These are phyloP conservation scores for Drepana falcataria DNA, from an alignment of 2,888 invertebrate species.

Conservation along the genomic window DNA sequence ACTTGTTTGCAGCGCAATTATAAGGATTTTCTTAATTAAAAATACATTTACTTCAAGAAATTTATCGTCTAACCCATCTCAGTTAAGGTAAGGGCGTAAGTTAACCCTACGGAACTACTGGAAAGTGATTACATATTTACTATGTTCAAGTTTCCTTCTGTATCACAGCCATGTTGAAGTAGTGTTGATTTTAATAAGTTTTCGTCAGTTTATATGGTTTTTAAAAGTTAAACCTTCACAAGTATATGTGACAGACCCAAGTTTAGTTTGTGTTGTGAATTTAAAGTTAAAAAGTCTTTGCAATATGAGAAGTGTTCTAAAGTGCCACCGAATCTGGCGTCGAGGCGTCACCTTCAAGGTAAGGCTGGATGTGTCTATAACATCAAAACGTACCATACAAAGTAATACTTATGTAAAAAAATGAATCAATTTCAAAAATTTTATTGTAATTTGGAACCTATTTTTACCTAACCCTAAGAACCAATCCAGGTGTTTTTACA, in stretches of 20 bases:
- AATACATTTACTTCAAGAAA: slow-evolving; percentile 66
- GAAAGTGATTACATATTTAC: slow-evolving; percentile 72
- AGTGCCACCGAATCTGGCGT: slow-evolving; percentile 76
- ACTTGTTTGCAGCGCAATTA: slow-evolving; percentile 64
- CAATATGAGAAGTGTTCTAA: slow-evolving; percentile 76
- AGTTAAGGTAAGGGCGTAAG: slow-evolving; percentile 78
- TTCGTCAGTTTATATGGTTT: slow-evolving; percentile 65
- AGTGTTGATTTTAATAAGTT: slow-evolving; percentile 77
- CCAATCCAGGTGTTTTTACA: neutral
- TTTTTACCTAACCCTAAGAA: neutral
- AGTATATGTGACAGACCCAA: slow-evolving; percentile 76
- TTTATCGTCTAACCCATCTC: slow-evolving; percentile 68
- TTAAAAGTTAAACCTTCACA: slow-evolving; percentile 70
- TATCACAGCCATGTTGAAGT: slow-evolving; percentile 79
- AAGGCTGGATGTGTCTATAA: slow-evolving; percentile 78
- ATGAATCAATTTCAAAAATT: slow-evolving; percentile 2
- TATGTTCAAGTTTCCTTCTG: slow-evolving; percentile 75
- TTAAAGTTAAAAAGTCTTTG: slow-evolving; percentile 68
- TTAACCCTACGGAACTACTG: slow-evolving; percentile 70
- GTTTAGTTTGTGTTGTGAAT: slow-evolving; percentile 76
- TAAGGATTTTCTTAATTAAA: slow-evolving; percentile 53
- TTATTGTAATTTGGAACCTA: neutral
- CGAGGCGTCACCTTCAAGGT: slow-evolving; percentile 75
- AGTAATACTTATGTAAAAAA: slow-evolving; percentile 16
- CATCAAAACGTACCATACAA: slow-evolving; percentile 67